Conservation (phyloP, 2,888 invertebrate genomes). For the Subacronicta megacephala region DNA sequence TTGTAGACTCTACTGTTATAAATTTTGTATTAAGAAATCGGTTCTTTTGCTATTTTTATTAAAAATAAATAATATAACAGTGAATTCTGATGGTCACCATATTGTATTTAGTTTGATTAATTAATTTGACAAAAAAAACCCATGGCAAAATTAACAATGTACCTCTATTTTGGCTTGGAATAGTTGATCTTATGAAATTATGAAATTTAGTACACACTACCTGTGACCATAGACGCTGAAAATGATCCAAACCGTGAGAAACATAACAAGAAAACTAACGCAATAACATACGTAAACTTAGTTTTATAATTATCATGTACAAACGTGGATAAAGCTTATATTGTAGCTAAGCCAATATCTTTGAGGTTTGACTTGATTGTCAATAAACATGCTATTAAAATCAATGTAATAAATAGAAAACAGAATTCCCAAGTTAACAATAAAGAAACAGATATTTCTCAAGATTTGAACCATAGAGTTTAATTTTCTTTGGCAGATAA, state of each 20-base stretch:
- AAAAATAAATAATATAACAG: slow-evolving; percentile 22
- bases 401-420: slow-evolving; percentile 49
- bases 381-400: slow-evolving; percentile 65
- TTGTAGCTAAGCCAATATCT: slow-evolving; percentile 39
- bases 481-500: not conserved
- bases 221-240: too few relatives aligned
- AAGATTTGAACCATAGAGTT: not conserved
- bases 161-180: not conserved
- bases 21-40: slow-evolving; percentile 36
- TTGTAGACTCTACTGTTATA: slow-evolving; percentile 30
- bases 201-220: too few relatives aligned
- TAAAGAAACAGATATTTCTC: not conserved
- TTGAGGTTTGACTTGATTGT: slow-evolving; percentile 58
- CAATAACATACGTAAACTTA: too few relatives aligned
- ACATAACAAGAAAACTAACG: too few relatives aligned
- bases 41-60: slow-evolving; percentile 22
- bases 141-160: not conserved
- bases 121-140: not conserved
- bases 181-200: not conserved
- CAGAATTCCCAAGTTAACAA: slow-evolving; percentile 17
- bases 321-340: slow-evolving; percentile 28
- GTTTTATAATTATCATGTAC: slow-evolving; percentile 13
- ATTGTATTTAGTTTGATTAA: not conserved
- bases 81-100: not conserved
- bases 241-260: too few relatives aligned